Evolutionary conservation across 2,888 invertebrate species (phyloP), one percentile per base, ranked within the genome.

Genomic region (Dynastes hyllus): DNA sequence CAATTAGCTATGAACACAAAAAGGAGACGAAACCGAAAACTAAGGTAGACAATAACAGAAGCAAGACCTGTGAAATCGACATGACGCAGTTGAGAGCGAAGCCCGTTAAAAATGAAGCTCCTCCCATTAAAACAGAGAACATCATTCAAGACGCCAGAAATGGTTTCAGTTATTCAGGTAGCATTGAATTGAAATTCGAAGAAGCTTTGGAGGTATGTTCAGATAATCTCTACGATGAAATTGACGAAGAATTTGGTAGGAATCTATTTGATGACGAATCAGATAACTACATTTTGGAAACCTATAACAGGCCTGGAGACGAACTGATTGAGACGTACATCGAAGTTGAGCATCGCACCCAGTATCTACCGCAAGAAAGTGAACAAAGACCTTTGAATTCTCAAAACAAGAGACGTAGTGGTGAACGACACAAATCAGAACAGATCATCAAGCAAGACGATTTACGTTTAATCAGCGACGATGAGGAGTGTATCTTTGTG

Each of bases 261-360:
- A 80, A 82, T 37, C 70, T 71, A 4, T 83, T 84, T 53, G 80
- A 79, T 29, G 80, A 77, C 50, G 67, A 76, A 29, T 78, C 83
- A 11, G 80, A 83, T 65, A 82, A 83, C 58, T 82, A 81, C 71
- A 83, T 86, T 66, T 81, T 86, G 3, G 87, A 87, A 84, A 84
- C 87, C 13, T 87, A 85, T 77, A 87, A 87, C 65, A 82, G 82
- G 40, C 83, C 83, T 13, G 86, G 85, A 11, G 81, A 83, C 32
- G 87, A 87, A 83, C 81, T 87, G 27, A 80, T 87, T 4, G 81
- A 85, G 73, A 83, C 83, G 9, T 82, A 80, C 45, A 80, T 85
- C n/a, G 81, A 84, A 78, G 75, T 86, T 5, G 84, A 85, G 77
- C 80, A 76, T 76, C 63, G 13, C 29, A 70, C 55, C 9, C 27